Conservation (phyloP, 2,113 vertebrate genomes). For the Phocoena sinus region DNA sequence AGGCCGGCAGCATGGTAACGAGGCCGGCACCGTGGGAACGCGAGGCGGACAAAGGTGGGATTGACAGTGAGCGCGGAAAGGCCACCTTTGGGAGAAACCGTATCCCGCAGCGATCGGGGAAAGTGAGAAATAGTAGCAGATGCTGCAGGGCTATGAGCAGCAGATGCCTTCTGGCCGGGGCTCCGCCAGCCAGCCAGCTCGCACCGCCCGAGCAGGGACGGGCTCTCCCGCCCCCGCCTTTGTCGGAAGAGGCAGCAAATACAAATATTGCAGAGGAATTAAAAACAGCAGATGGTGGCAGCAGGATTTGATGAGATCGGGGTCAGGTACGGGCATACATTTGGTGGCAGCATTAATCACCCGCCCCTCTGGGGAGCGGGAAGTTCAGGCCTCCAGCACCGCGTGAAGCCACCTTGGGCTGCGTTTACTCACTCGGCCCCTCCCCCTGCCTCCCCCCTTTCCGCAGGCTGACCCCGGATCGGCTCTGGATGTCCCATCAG, state of each 20-base stretch:
- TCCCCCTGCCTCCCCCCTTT: not conserved
- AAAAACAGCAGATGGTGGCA: slow-evolving; percentile 86
- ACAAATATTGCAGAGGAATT: slow-evolving; percentile 86
- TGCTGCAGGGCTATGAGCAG: slow-evolving; percentile 90
- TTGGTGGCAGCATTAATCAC: slow-evolving; percentile 78
- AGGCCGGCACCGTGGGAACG: slow-evolving; percentile 87
- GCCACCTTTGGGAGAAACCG: slow-evolving; percentile 93
- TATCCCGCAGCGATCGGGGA: slow-evolving; percentile 90
- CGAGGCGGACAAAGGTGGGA: slow-evolving; percentile 87
- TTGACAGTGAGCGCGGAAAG: slow-evolving; percentile 89
- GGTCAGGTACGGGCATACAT: slow-evolving; percentile 82
- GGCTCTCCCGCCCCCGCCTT: slow-evolving; percentile 72
- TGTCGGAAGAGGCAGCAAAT: slow-evolving; percentile 77
- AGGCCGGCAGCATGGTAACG: slow-evolving; percentile 76
- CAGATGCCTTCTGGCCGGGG: slow-evolving; percentile 94
- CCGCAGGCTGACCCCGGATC: slow-evolving; percentile 40
- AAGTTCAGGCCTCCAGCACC: slow-evolving; percentile 66
- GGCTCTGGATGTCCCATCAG: slow-evolving; percentile 46
- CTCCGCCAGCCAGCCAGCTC: slow-evolving; percentile 85
- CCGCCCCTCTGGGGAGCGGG: slow-evolving; percentile 76
- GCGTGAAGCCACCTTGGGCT: slow-evolving; percentile 74
- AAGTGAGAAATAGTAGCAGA: slow-evolving; percentile 93
- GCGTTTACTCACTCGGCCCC: slow-evolving; percentile 67
- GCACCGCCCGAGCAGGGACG: slow-evolving; percentile 72
- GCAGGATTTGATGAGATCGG: slow-evolving; percentile 83